Base-by-base conservation (phyloP, 2,797 vertebrate genomes). In the Danio jaintianensis region DNA sequence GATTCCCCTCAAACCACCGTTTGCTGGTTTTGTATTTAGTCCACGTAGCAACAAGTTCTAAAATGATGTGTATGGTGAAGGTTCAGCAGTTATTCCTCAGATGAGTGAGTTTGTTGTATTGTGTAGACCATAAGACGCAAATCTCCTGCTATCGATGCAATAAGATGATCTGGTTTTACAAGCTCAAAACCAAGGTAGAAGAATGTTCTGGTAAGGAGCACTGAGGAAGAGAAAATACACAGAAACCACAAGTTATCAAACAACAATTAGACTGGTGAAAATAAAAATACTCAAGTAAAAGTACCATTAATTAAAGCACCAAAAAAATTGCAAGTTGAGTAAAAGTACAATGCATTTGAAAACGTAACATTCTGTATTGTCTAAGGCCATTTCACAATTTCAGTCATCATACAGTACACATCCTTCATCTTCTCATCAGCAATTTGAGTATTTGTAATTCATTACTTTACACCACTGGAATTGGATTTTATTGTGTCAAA, bases 121-220 rank as follows among this genome's bases (percentile, higher is more conserved):
- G 93, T 83, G 80, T 96, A 96, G 85, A 94, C 95, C 95, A 95
- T 96, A 88, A 96, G 95, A 90, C 94, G 92, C 86, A 95, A 93
- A 0, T 95, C 95, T n/a, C 94, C 92, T 82, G 91, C 91, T 0
- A 89, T 90, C 0, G 95, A 94, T 52, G 95, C 93, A 67, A 91
- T 93, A 48, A 94, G 94, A 78, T 95, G 93, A 85, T 94, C 95
- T 80, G 95, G 95, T 86, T 92, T 92, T 86, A 96, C 94, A 53
- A 95, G 92, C 88, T 96, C 94, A 91, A 96, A 96, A 86, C 95
- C 95, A 91, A 96, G 71, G 88, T 95, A 96, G 90, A 93, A 95
- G 93, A 96, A 96, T 7, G 94, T 95, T 93, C 93, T 96, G 88
- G 95, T 91, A 83, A 96, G 93, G 1, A 93, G 91, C 90, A 93